These are phyloP conservation scores for Chaenocephalus aceratus DNA, from an alignment of 2,113 vertebrate species.

Conservation along the genomic window DNA sequence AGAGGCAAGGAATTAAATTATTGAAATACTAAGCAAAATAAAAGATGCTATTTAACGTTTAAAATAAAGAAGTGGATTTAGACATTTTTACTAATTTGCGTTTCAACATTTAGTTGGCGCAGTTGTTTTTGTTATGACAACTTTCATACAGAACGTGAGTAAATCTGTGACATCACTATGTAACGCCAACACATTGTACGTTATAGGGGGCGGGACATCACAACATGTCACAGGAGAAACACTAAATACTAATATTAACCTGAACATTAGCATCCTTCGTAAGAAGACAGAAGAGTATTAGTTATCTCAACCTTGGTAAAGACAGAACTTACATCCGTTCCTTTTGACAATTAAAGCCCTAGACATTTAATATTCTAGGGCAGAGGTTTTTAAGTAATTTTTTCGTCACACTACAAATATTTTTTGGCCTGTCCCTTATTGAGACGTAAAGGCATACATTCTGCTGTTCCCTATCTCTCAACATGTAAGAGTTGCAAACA, in stretches of 20 bases:
- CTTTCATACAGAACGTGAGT: too few relatives aligned
- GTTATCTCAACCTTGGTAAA: background rate
- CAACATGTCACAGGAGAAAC: too few relatives aligned
- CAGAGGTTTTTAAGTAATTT: background rate
- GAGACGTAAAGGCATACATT: background rate
- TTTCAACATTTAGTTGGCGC: too few relatives aligned
- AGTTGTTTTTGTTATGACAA: too few relatives aligned
- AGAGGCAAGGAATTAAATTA: background rate
- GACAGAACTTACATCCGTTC: background rate
- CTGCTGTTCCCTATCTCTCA: background rate
- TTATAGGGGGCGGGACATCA: too few relatives aligned
- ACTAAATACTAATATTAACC: too few relatives aligned
- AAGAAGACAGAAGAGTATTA: too few relatives aligned
- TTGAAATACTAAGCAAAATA: background rate
- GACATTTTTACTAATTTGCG: background rate
- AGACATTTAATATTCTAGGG: background rate
- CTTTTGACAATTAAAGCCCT: background rate
- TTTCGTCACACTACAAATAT: background rate
- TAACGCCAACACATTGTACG: too few relatives aligned
- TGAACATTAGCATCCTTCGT: too few relatives aligned
- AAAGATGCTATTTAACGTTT: too few relatives aligned
- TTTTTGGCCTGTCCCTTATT: conserved; percentile 2
- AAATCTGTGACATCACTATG: too few relatives aligned
- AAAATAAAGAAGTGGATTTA: background rate
- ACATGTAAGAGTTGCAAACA: background rate